Base-by-base conservation (phyloP, 37 sponge, comb jelly and placozoan genomes). In the Ephydatia muelleri region DNA sequence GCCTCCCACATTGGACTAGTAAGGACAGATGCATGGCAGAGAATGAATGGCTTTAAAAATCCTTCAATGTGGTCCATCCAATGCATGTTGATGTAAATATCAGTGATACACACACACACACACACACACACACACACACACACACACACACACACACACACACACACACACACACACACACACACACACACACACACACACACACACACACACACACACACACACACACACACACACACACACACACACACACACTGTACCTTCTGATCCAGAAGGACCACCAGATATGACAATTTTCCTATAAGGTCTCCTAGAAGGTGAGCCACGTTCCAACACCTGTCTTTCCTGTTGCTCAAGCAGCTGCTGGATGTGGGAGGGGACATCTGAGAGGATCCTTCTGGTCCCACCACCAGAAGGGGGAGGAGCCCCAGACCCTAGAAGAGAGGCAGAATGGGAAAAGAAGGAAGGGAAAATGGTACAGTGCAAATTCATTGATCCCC, bases 291-390 rank as follows among this genome's bases (percentile, higher is more conserved):
- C 73, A 13, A 88, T 49, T 74, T 85, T 90, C 31, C 91, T 82
- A 34, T 85, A 90, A 30, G 91, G 86, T n/a, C 91, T 69, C 34
- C 86, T 65, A 0, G 79, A 68, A 5, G 91, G 86, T 11, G 91
- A 85, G 11, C 65, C 66, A 3, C 91, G 78, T 28, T 90, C 91
- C 67, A 85, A 68, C 6, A 72, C 75, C 70, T 89, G 90, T 57
- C 83, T 65, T 8, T 85, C 91, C 74, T 90, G 85, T 14, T 84
- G 85, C 28, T 85, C 86, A 39, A 90, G 27, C 78, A 90, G 39
- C 73, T 85, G 86, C 36, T 90, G 91, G 8, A 90, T 85, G 73
- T 90, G 86, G 26, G 79, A 72, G 25, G 91, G 91, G 37, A 84
- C 73, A 23, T 89, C 90, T 68, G 90, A 43, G 33, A 75, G 57